phyloP scores from a whole-genome alignment of 2,888 invertebrate genomes.

The Drosophila setosimentum region DNA sequence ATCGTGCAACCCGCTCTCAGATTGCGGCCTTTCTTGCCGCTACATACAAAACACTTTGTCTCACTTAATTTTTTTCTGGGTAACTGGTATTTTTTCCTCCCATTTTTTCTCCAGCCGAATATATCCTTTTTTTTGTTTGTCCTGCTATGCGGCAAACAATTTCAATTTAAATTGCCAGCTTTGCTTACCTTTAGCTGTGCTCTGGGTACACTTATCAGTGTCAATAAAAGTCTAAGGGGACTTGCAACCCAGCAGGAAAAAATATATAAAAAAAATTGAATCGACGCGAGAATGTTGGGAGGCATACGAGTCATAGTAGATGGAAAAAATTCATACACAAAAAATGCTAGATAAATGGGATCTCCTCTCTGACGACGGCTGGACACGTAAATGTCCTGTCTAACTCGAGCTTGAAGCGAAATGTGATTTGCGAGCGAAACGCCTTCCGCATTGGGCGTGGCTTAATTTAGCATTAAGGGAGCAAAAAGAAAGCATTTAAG shows the following conservation, averaged over 20 bases:
- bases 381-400: conserved; percentile 44
- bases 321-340: conserved; percentile 5
- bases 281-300: conserved; percentile 40
- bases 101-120: conserved; percentile 34
- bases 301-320: conserved; percentile 22
- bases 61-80: conserved; percentile 70
- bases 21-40: conserved; percentile 34
- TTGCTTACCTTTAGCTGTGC: conserved; percentile 74
- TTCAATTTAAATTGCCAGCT: conserved; percentile 80
- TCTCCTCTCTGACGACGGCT: conserved; percentile 28
- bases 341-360: conserved; percentile 20
- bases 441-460: conserved; percentile 24
- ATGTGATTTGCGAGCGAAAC: conserved; percentile 24
- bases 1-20: conserved; percentile 11
- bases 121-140: conserved; percentile 29
- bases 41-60: conserved; percentile 75
- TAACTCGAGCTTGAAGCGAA: conserved; percentile 44
- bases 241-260: conserved; percentile 17
- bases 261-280: conserved; percentile 25
- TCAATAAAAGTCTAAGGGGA: conserved; percentile 75
- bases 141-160: conserved; percentile 73
- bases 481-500: conserved; percentile 20
- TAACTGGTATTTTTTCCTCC: conserved; percentile 35
- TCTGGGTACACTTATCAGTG: conserved; percentile 79
- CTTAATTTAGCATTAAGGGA: conserved; percentile 40